Evolutionary conservation across 2,113 vertebrate species (phyloP).

Genomic region (Neodontobutis hainanensis): DNA sequence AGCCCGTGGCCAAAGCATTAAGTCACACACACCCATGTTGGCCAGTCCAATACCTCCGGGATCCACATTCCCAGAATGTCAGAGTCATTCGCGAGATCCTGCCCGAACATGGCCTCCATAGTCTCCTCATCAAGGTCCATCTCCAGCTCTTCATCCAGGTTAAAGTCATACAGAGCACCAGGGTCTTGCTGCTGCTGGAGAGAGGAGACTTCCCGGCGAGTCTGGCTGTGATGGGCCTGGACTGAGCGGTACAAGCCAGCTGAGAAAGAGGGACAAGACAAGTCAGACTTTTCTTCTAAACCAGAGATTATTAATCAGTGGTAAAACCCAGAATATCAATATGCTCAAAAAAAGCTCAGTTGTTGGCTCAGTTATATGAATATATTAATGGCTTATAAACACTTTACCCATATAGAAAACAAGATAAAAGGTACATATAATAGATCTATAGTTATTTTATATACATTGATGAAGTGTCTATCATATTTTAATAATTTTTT

Average conservation of each 20-base stretch:
- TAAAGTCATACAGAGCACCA: constrained; percentile 92
- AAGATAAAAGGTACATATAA: too few relatives aligned
- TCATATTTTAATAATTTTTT: too few relatives aligned
- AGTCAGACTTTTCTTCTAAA: neutral
- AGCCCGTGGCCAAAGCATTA: constrained; percentile 60
- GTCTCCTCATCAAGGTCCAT: constrained; percentile 98
- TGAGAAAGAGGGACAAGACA: constrained; percentile 35
- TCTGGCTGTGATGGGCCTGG: constrained; percentile 95
- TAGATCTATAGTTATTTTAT: too few relatives aligned
- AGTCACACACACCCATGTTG: constrained; percentile 99
- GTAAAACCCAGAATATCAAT: too few relatives aligned
- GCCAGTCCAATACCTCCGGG: constrained; percentile 99
- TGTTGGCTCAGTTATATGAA: too few relatives aligned
- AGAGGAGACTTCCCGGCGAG: constrained; percentile 87
- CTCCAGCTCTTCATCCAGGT: constrained; percentile 96
- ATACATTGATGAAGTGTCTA: neutral
- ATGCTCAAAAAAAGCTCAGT: too few relatives aligned
- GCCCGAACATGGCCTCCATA: constrained; percentile 99
- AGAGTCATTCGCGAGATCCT: constrained; percentile 93
- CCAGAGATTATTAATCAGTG: neutral
- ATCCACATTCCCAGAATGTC: constrained; percentile 99
- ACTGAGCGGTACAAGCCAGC: constrained; percentile 96
- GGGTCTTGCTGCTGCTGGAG: constrained; percentile 88
- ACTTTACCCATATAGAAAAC: too few relatives aligned
- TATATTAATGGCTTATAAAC: too few relatives aligned